A percentile compares a stretch with the other conserved stretches of the same genome.
phyloP scores from a whole-genome alignment of 2,888 invertebrate species.

The Xylota sylvarum region DNA sequence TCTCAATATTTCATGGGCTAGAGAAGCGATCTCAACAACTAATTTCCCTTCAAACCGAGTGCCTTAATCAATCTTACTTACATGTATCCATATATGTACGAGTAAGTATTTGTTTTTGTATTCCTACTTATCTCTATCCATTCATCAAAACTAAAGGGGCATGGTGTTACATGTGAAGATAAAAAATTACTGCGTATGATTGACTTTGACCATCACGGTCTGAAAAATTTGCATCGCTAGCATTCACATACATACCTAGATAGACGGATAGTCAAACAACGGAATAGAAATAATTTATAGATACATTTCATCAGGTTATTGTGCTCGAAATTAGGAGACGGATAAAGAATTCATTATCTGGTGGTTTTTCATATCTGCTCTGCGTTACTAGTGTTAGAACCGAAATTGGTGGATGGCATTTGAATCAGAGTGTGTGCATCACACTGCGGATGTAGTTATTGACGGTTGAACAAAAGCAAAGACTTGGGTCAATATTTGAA shows the following conservation, averaged over 20 bases:
- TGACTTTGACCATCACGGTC: slow-evolving; percentile 76
- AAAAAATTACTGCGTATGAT: slow-evolving; percentile 39
- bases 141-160: background rate
- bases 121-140: background rate
- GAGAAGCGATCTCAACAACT: slow-evolving; percentile 25
- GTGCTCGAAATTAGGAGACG: slow-evolving; percentile 41
- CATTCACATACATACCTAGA: background rate
- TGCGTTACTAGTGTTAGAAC: background rate
- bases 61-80: slow-evolving; percentile 40
- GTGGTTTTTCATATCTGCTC: background rate
- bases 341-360: background rate
- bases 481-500: slow-evolving; percentile 44
- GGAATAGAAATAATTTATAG: background rate
- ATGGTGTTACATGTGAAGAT: slow-evolving; percentile 6
- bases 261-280: background rate
- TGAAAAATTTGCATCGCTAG: slow-evolving; percentile 64
- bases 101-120: background rate
- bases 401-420: background rate
- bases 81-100: background rate
- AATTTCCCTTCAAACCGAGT: slow-evolving; percentile 11
- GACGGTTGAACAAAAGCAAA: slow-evolving; percentile 20
- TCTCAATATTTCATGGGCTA: slow-evolving; percentile 31
- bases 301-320: slow-evolving; percentile 31
- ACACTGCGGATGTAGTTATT: slow-evolving; percentile 6
- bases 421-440: slow-evolving; percentile 6